These are phyloP conservation scores for Oligia fasciuncula DNA, from an alignment of 2,888 invertebrate genomes.

Conservation along the genomic window DNA sequence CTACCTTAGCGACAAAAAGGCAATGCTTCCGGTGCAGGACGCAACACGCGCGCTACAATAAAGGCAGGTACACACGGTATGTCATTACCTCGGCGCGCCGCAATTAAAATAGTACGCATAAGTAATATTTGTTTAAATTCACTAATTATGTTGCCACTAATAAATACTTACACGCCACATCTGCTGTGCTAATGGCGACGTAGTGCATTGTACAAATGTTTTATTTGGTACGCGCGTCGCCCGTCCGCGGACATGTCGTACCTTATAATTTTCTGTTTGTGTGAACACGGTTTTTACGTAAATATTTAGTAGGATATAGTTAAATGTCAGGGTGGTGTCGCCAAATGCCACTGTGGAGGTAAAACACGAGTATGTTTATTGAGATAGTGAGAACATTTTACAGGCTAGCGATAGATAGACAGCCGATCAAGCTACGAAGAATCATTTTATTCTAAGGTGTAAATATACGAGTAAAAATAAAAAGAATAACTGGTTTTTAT, in stretches of 20 bases:
- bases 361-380: constrained; percentile 38
- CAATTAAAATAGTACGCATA: constrained; percentile 87
- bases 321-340: constrained; percentile 55
- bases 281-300: constrained; percentile 73
- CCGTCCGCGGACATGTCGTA: constrained; percentile 64
- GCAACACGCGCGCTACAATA: constrained; percentile 64
- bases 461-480: not conserved
- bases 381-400: constrained; percentile 20
- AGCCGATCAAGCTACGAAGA: not conserved
- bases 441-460: constrained; percentile 6
- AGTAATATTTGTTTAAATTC: constrained; percentile 89
- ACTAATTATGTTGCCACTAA: constrained; percentile 87
- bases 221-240: constrained; percentile 80
- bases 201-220: constrained; percentile 81
- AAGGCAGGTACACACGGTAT: constrained; percentile 71
- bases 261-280: constrained; percentile 83
- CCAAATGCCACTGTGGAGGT: constrained; percentile 42
- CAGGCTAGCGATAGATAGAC: not conserved
- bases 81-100: constrained; percentile 78
- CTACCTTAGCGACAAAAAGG: constrained; percentile 57
- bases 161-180: constrained; percentile 87
- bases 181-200: constrained; percentile 82
- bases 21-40: constrained; percentile 70
- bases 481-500: constrained; percentile 15
- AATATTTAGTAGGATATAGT: constrained; percentile 63